Evolutionary conservation across 2,797 vertebrate genomes (phyloP).

Genomic region (Selene dorsalis): DNA sequence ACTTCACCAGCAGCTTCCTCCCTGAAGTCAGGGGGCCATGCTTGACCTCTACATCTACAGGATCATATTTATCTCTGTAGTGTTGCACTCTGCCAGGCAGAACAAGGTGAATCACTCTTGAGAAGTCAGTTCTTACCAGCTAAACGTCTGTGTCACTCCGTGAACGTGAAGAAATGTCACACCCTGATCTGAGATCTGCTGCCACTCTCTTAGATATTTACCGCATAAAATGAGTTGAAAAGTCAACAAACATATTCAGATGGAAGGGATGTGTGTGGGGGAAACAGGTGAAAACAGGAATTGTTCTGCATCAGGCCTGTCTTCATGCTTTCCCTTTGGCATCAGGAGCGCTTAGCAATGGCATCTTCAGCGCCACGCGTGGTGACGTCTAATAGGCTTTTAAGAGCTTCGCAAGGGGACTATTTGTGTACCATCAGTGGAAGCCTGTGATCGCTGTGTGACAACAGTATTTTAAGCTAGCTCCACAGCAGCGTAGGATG

Average conservation of each 20-base stretch:
- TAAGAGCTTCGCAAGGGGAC: constrained; percentile 79
- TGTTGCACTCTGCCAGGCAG: constrained; percentile 13
- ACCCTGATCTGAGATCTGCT: constrained; percentile 71
- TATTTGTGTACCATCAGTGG: constrained; percentile 83
- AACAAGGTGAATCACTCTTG: constrained; percentile 40
- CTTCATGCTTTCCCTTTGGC: constrained; percentile 79
- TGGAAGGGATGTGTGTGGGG: constrained; percentile 20
- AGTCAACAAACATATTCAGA: constrained; percentile 81
- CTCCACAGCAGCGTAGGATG: constrained; percentile 66
- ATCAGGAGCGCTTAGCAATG: constrained; percentile 82
- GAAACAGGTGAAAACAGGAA: constrained; percentile 64
- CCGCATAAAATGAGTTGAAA: constrained; percentile 75
- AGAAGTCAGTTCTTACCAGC: constrained; percentile 52
- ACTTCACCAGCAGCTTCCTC: constrained; percentile 51
- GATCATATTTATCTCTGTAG: constrained; percentile 23
- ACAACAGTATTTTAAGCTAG: constrained; percentile 81
- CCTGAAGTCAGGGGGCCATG: constrained; percentile 57
- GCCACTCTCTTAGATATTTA: constrained; percentile 74
- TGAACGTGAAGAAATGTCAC: constrained; percentile 67
- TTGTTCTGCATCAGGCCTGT: constrained; percentile 74
- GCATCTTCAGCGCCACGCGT: constrained; percentile 70
- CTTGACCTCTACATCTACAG: constrained; percentile 64
- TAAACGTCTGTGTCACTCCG: constrained; percentile 65
- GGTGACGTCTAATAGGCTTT: constrained; percentile 84
- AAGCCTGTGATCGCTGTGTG: constrained; percentile 81